A percentile compares a stretch with the other conserved stretches of the same genome.
phyloP scores from a whole-genome alignment of 2,888 invertebrate species.

The Ophraella communa region DNA sequence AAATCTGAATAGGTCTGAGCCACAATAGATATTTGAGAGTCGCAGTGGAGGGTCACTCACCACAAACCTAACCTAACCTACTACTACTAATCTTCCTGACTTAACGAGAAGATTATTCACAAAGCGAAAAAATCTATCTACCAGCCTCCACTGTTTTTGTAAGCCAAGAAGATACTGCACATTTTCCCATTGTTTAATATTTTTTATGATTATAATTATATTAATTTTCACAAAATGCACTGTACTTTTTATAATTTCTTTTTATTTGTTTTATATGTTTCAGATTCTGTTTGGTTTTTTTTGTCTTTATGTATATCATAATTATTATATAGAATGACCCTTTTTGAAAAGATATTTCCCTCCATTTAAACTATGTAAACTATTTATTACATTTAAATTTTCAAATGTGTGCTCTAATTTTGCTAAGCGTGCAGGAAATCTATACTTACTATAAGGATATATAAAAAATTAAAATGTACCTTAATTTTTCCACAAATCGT shows the following conservation, averaged over 20 bases:
- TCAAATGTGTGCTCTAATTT: not conserved
- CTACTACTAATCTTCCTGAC: no score
- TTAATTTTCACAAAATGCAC: constrained; percentile 40
- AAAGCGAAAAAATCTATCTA: no score
- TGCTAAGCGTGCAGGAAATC: not conserved
- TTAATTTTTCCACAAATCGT: no score
- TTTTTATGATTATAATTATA: constrained; percentile 38
- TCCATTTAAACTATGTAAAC: not conserved
- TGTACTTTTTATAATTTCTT: constrained; percentile 27
- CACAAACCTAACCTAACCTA: no score
- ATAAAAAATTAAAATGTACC: no score
- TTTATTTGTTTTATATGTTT: constrained; percentile 32
- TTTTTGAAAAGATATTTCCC: not conserved
- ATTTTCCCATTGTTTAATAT: constrained; percentile 31
- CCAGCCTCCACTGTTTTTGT: no score
- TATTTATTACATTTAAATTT: not conserved
- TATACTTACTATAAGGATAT: not conserved
- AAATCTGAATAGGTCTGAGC: no score
- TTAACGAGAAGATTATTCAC: no score
- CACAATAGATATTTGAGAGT: no score
- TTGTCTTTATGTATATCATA: not conserved
- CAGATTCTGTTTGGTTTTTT: constrained; percentile 29
- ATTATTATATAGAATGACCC: constrained; percentile 10
- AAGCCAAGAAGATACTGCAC: constrained; percentile 7
- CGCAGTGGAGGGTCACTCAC: no score